phyloP scores from a whole-genome alignment of 1,140 invertebrate species.

The Rhopalosiphum maidis region DNA sequence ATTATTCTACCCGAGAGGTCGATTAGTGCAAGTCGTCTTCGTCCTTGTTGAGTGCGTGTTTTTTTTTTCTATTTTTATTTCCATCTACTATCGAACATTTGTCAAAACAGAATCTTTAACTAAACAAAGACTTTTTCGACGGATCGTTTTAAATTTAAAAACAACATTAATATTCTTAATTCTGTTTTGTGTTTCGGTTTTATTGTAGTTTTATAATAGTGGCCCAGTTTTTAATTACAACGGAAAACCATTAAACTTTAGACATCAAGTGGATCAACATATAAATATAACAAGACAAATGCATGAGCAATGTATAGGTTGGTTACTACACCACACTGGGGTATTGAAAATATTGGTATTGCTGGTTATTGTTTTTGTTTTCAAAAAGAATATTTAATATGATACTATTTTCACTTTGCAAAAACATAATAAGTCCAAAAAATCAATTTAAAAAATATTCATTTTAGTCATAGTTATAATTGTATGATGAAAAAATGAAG shows the following conservation, averaged over 20 bases:
- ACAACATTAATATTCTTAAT: not conserved
- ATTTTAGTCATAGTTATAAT: not conserved
- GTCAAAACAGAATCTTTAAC: not conserved
- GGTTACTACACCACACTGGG: not conserved
- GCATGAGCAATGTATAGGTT: not conserved
- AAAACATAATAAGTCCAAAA: not conserved
- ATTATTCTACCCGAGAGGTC: slow-evolving; percentile 7
- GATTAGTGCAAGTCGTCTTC: not conserved
- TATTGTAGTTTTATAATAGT: not conserved
- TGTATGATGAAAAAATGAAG: not conserved
- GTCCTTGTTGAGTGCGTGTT: not conserved
- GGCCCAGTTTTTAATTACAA: not conserved
- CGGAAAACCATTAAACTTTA: not conserved
- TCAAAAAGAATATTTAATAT: not conserved
- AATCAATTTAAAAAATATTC: not conserved
- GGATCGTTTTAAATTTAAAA: not conserved
- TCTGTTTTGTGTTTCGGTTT: not conserved
- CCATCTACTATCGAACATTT: not conserved
- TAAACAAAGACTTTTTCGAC: not conserved
- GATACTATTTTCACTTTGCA: not conserved
- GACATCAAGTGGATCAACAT: not conserved
- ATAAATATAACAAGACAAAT: not conserved
- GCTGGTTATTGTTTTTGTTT: not conserved
- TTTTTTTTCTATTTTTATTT: not conserved
- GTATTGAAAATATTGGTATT: not conserved